phyloP scores from a whole-genome alignment of 2,888 invertebrate genomes.

The Amphipyra berbera region DNA sequence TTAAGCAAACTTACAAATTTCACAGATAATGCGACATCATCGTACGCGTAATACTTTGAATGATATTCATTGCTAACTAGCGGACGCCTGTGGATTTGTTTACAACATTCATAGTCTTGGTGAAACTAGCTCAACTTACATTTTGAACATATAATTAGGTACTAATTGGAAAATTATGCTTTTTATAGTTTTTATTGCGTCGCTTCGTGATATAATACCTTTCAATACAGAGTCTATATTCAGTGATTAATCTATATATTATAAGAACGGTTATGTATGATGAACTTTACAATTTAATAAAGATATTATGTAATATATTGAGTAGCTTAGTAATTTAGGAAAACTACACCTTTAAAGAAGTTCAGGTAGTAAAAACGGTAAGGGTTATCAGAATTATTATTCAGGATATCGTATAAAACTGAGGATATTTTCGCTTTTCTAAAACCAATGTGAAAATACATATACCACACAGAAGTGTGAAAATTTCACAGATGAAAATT shows the following conservation, averaged over 20 bases:
- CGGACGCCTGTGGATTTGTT: slow-evolving; percentile 6
- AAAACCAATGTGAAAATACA: not conserved
- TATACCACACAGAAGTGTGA: slow-evolving; percentile 10
- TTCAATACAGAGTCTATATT: slow-evolving; percentile 14
- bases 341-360: too few relatives aligned
- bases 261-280: not conserved
- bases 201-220: slow-evolving; percentile 17
- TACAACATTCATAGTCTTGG: not conserved
- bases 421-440: not conserved
- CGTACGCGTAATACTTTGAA: slow-evolving; percentile 37
- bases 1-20: slow-evolving; percentile 54
- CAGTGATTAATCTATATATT: slow-evolving; percentile 15
- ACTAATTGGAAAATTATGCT: slow-evolving; percentile 22
- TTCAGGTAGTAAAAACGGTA: too few relatives aligned
- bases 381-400: too few relatives aligned
- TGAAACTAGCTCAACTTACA: slow-evolving; percentile 17
- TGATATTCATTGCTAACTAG: slow-evolving; percentile 24
- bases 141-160: slow-evolving; percentile 1
- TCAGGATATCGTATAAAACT: too few relatives aligned
- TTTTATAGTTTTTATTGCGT: slow-evolving; percentile 1
- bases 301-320: not conserved
- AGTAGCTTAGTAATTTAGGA: not conserved
- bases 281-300: not conserved
- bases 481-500: slow-evolving; percentile 19
- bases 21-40: slow-evolving; percentile 44